A percentile compares a stretch with the other conserved stretches of the same genome.
Conservation (phyloP, 2,888 invertebrate genomes). For the Dorcus parallelipipedus region DNA sequence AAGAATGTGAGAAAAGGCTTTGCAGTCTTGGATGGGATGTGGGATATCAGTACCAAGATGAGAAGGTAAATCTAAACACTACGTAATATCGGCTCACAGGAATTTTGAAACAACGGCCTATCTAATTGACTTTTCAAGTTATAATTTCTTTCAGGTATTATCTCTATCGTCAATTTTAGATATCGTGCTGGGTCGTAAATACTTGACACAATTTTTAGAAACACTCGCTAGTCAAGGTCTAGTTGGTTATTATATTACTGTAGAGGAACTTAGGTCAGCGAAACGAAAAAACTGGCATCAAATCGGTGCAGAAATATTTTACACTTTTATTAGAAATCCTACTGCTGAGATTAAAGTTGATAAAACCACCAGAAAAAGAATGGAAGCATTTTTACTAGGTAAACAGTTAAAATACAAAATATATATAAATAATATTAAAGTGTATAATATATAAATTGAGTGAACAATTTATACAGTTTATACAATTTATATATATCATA, state of each 20-base stretch:
- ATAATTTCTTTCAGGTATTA: conserved; percentile 55
- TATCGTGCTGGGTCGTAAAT: conserved; percentile 75
- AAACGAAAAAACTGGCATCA: conserved; percentile 78
- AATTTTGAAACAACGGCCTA: not conserved
- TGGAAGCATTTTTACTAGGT: conserved; percentile 78
- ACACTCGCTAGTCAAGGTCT: conserved; percentile 80
- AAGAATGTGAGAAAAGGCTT: conserved; percentile 75
- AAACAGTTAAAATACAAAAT: not conserved
- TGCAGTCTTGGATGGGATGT: conserved; percentile 75
- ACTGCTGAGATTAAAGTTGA: conserved; percentile 80
- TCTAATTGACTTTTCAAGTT: not conserved
- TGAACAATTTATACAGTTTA: no score
- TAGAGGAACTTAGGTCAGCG: conserved; percentile 77
- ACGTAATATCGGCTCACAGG: not conserved
- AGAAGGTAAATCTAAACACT: conserved; percentile 17
- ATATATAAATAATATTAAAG: no score
- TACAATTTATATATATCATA: no score
- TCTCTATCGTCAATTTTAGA: conserved; percentile 71
- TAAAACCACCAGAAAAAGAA: conserved; percentile 74
- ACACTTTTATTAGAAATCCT: conserved; percentile 79
- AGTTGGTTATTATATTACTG: conserved; percentile 82
- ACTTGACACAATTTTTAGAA: conserved; percentile 77
- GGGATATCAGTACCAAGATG: conserved; percentile 49
- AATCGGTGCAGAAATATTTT: conserved; percentile 87
- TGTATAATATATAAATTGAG: no score